phyloP scores from a whole-genome alignment of 2,113 vertebrate species.

The Takifugu bimaculatus region DNA sequence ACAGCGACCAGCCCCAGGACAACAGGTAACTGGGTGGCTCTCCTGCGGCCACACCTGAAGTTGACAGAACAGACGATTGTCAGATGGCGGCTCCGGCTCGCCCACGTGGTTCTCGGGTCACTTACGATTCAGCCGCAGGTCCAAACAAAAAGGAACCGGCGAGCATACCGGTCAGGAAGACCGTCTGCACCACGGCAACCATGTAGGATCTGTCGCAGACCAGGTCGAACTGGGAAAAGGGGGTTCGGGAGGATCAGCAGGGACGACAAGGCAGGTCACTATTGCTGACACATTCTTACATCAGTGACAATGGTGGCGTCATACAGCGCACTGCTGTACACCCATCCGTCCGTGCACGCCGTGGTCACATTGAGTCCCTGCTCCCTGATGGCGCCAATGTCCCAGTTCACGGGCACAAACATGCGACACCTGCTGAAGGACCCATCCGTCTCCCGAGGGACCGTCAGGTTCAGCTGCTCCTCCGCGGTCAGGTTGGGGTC shows the following conservation, averaged over 20 bases:
- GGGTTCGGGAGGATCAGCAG: neutral
- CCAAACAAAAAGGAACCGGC: constrained; percentile 52
- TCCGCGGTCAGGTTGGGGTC: constrained; percentile 67
- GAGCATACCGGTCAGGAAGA: constrained; percentile 46
- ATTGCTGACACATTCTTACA: constrained; percentile 46
- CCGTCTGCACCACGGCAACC: constrained; percentile 27
- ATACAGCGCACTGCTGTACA: constrained; percentile 65
- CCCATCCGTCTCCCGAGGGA: constrained; percentile 58
- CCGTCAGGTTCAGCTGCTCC: constrained; percentile 72
- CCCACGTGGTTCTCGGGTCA: neutral
- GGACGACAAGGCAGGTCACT: neutral
- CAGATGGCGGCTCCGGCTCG: too few species aligned
- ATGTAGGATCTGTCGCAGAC: constrained; percentile 49
- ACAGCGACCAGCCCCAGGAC: constrained; percentile 31
- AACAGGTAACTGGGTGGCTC: constrained; percentile 41
- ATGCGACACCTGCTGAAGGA: constrained; percentile 73
- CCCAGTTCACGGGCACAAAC: constrained; percentile 74
- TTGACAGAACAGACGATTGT: too few species aligned
- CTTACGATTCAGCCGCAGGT: constrained; percentile 54
- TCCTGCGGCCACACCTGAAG: constrained; percentile 50
- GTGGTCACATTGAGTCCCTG: constrained; percentile 71
- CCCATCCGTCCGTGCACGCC: constrained; percentile 73
- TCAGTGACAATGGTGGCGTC: constrained; percentile 65
- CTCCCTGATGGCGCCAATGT: constrained; percentile 65
- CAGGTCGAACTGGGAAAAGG: constrained; percentile 53